These are phyloP conservation scores for Squalus acanthias DNA, from an alignment of 2,797 vertebrate species.

Conservation along the genomic window DNA sequence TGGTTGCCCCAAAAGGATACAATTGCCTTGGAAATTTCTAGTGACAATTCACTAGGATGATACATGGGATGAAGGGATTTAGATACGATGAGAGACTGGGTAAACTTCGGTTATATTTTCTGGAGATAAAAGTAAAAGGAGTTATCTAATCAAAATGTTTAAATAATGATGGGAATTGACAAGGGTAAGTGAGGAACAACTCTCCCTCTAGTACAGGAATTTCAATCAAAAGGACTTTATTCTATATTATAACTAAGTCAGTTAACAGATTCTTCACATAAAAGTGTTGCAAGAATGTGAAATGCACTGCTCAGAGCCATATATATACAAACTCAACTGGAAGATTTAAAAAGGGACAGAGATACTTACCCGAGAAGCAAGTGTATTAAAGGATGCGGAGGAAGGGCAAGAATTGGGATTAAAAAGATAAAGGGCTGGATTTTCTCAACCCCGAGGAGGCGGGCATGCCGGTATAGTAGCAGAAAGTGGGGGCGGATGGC, in stretches of 20 bases:
- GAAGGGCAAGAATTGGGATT: background rate
- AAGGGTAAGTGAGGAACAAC: no score
- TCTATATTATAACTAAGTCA: no score
- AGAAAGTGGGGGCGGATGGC: no score
- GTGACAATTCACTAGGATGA: background rate
- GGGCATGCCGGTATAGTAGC: no score
- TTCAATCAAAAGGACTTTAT: no score
- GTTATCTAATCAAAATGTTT: no score
- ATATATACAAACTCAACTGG: background rate
- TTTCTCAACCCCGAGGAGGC: no score
- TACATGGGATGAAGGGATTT: background rate
- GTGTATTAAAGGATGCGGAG: background rate
- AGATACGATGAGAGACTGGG: background rate
- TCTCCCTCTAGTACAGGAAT: no score
- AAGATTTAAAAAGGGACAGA: background rate
- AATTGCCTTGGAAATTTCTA: background rate
- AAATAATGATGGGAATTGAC: no score
- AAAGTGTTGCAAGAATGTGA: background rate
- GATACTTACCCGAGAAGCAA: background rate
- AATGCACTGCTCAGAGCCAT: background rate
- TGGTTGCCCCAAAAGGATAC: background rate
- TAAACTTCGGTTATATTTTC: background rate
- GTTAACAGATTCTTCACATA: no score
- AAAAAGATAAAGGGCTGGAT: background rate
- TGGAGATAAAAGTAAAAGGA: no score